These are phyloP conservation scores for Florisuga fusca DNA, from an alignment of 2,797 vertebrate species.

Conservation along the genomic window DNA sequence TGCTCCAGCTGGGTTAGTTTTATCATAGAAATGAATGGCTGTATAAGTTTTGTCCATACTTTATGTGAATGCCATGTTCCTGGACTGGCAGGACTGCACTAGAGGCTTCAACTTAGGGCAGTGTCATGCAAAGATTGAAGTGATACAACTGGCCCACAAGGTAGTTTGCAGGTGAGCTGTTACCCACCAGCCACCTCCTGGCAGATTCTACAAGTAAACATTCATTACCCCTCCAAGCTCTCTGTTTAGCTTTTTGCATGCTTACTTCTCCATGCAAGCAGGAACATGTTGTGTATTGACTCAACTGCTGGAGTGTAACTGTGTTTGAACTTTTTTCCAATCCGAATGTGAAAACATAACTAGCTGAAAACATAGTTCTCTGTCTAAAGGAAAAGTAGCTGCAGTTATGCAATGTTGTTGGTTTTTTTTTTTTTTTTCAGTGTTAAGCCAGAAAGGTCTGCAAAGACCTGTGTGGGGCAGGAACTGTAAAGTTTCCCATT, in stretches of 20 bases:
- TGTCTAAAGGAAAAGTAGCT: constrained; percentile 48
- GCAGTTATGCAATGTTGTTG: not conserved
- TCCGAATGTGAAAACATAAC: constrained; percentile 36
- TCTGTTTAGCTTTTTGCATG: not conserved
- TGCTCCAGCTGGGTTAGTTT: not conserved
- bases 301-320: constrained; percentile 23
- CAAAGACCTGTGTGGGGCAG: not conserved
- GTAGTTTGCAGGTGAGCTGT: not conserved
- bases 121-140: not conserved
- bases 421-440: not conserved
- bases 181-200: not conserved
- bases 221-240: not conserved
- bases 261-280: constrained; percentile 17
- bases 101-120: not conserved
- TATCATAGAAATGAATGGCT: not conserved
- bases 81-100: fast-evolving
- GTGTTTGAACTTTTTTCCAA: constrained; percentile 48
- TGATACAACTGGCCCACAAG: not conserved
- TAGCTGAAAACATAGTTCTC: constrained; percentile 21
- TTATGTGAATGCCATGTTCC: fast-evolving
- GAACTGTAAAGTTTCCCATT: constrained; percentile 1
- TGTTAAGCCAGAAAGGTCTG: not conserved
- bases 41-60: not conserved
- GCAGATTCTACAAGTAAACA: not conserved
- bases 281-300: constrained; percentile 23